Conservation (phyloP, 1,140 invertebrate species). For the Listronotus oregonensis region DNA sequence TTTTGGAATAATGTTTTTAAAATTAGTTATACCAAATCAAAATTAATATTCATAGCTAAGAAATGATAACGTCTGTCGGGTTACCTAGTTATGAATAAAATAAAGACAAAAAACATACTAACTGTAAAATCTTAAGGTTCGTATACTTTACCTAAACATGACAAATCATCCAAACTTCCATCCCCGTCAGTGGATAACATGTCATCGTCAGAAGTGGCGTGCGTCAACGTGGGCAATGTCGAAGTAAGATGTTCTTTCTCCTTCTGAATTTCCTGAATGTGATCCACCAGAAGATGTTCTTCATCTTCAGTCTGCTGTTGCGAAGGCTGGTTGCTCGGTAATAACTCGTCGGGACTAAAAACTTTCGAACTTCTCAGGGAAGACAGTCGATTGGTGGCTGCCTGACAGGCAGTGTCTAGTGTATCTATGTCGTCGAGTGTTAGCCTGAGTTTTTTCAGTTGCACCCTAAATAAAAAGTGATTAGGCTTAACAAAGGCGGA, state of each 20-base stretch:
- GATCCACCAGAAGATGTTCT: constrained; percentile 71
- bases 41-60: too few relatives aligned
- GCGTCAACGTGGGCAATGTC: constrained; percentile 75
- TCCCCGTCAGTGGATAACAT: constrained; percentile 73
- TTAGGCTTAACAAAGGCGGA: too few relatives aligned
- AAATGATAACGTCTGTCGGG: too few relatives aligned
- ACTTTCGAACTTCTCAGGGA: constrained; percentile 76
- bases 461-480: constrained; percentile 35
- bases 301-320: constrained; percentile 62
- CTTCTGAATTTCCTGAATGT: constrained; percentile 76
- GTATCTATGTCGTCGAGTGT: constrained; percentile 89
- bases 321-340: constrained; percentile 55
- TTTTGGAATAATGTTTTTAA: too few relatives aligned
- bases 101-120: too few relatives aligned
- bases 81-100: too few relatives aligned
- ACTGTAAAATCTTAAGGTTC: too few relatives aligned
- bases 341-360: constrained; percentile 67
- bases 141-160: constrained; percentile 44
- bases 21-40: too few relatives aligned
- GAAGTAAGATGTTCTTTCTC: constrained; percentile 83
- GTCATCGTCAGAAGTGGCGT: constrained; percentile 85
- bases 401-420: constrained; percentile 80
- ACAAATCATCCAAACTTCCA: constrained; percentile 69
- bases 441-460: constrained; percentile 72
- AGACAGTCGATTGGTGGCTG: constrained; percentile 74